phyloP scores from a whole-genome alignment of 1,140 invertebrate genomes.

The Drosophila dunni region DNA sequence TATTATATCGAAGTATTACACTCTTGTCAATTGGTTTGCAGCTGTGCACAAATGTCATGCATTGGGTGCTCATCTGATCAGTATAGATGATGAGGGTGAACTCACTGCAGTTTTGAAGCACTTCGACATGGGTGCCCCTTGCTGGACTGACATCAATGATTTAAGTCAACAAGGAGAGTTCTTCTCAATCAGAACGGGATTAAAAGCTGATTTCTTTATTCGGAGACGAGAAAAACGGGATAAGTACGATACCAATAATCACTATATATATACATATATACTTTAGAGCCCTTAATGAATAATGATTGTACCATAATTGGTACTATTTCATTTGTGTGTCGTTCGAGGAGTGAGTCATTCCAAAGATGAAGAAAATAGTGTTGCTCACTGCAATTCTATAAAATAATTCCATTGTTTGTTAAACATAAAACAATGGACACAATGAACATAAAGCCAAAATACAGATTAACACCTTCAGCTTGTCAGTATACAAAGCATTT shows the following conservation, averaged over 20 bases:
- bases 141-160: slow-evolving; percentile 21
- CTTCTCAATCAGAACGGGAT: slow-evolving; percentile 10
- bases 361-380: too few species aligned
- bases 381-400: too few species aligned
- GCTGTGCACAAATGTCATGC: slow-evolving; percentile 13
- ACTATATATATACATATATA: not conserved
- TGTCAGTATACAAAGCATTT: not conserved
- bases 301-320: not conserved
- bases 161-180: not conserved
- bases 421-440: too few species aligned
- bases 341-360: not conserved
- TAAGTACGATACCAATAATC: not conserved
- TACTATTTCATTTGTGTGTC: slow-evolving; percentile 16
- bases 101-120: not conserved
- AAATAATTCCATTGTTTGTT: too few species aligned
- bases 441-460: too few species aligned
- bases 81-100: not conserved
- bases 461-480: not conserved
- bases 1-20: too few species aligned
- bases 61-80: slow-evolving; percentile 6
- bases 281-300: not conserved
- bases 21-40: slow-evolving; percentile 20
- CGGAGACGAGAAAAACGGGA: slow-evolving; percentile 3
- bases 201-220: not conserved
- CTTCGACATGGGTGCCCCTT: not conserved